A percentile compares a stretch with the other conserved stretches of the same genome.
Evolutionary conservation across 2,113 vertebrate species (phyloP).

Genomic region (Pycnonotus jocosus): DNA sequence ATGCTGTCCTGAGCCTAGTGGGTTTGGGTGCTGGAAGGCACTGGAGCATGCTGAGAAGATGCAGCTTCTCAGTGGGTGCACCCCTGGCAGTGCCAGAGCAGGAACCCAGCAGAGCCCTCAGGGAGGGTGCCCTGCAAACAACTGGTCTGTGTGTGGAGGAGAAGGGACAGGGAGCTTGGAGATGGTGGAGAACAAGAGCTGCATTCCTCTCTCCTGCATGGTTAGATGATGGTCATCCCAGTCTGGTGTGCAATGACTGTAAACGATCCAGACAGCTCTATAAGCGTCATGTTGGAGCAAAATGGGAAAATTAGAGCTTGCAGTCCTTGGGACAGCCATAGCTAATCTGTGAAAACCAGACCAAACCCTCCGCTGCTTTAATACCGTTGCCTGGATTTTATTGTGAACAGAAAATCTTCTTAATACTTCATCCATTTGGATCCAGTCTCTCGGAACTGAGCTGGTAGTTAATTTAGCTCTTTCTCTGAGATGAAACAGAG

Average conservation of each 20-base stretch:
- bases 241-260: background rate
- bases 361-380: constrained; percentile 11
- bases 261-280: background rate
- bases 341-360: constrained; percentile 45
- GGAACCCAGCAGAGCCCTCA: accelerated
- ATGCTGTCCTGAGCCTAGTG: no score
- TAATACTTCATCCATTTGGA: constrained; percentile 50
- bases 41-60: background rate
- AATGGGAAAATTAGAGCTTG: background rate
- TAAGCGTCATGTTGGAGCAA: background rate
- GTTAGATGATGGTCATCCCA: background rate
- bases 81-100: background rate
- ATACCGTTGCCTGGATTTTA: background rate
- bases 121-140: background rate
- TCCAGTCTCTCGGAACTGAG: constrained; percentile 34
- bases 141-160: background rate
- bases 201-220: accelerated
- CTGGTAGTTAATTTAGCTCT: constrained; percentile 28
- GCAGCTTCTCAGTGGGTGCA: background rate
- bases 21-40: background rate
- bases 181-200: background rate
- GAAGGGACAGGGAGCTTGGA: background rate
- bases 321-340: background rate
- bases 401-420: constrained; percentile 51
- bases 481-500: background rate